Percentiles rank a stretch among this genome's conserved stretches.
Conservation (phyloP, 2,888 invertebrate species). For the Euplexia lucipara region DNA sequence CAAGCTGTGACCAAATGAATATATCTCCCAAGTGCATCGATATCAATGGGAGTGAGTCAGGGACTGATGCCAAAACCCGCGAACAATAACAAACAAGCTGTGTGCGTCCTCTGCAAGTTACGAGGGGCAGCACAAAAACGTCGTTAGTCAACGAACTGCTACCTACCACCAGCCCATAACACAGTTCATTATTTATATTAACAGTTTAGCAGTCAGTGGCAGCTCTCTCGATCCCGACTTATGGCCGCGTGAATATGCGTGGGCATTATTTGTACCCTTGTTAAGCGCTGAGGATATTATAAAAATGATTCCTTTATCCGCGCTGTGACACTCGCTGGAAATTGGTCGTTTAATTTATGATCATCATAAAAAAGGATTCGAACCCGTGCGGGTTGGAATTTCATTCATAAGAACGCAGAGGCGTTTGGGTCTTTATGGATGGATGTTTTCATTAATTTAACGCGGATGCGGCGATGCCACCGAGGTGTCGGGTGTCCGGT, state of each 20-base stretch:
- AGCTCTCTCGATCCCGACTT: conserved; percentile 85
- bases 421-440: conserved; percentile 90
- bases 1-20: conserved; percentile 51
- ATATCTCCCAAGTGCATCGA: conserved; percentile 50
- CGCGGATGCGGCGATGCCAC: conserved; percentile 83
- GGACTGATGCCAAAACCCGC: conserved; percentile 63
- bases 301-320: conserved; percentile 91
- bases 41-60: conserved; percentile 62
- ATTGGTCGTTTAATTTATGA: conserved; percentile 90
- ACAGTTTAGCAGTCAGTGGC: conserved; percentile 90
- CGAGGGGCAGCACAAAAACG: conserved; percentile 82
- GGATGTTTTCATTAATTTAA: conserved; percentile 91
- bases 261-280: conserved; percentile 91
- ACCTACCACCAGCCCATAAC: conserved; percentile 87
- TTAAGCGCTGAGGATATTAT: conserved; percentile 91
- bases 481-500: conserved; percentile 85
- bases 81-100: conserved; percentile 66
- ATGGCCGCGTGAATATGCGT: conserved; percentile 90
- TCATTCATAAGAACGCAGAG: conserved; percentile 91
- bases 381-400: conserved; percentile 88
- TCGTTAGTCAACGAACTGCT: conserved; percentile 87
- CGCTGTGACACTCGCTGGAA: conserved; percentile 90
- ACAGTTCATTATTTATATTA: conserved; percentile 91
- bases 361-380: conserved; percentile 90
- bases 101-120: conserved; percentile 72